Evolutionary conservation across 2,888 invertebrate genomes (phyloP).

Genomic region (Adelphocoris suturalis): DNA sequence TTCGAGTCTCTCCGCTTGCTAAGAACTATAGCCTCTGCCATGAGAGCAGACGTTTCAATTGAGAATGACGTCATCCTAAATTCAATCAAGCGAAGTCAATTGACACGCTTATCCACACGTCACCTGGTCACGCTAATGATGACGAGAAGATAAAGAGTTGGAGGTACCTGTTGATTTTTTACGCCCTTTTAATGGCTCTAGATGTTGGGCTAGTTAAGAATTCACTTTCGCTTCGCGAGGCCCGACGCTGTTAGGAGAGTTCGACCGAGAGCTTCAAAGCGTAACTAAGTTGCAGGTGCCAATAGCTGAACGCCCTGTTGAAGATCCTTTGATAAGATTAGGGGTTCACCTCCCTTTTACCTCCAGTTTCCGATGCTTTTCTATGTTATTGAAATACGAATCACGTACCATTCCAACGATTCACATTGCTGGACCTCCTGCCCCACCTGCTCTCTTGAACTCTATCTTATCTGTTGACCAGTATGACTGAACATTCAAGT

Average conservation of each 20-base stretch:
- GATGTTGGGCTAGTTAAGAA: neutral
- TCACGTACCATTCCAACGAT: neutral
- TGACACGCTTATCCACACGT: constrained; percentile 18
- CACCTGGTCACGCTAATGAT: constrained; percentile 20
- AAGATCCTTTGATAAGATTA: constrained; percentile 2
- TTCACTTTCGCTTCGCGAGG: neutral
- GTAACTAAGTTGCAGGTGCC: constrained; percentile 14
- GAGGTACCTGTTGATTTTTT: constrained; percentile 2
- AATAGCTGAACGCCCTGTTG: constrained; percentile 20
- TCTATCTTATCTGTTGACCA: neutral
- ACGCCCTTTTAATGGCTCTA: neutral
- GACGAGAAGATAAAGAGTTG: neutral
- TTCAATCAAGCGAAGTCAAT: too few relatives aligned
- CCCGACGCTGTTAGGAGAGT: neutral
- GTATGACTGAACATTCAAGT: neutral
- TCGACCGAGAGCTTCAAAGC: neutral
- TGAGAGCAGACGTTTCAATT: too few relatives aligned
- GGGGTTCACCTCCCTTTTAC: constrained; percentile 13
- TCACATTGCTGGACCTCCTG: neutral
- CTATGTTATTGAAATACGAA: constrained; percentile 15
- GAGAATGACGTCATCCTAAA: too few relatives aligned
- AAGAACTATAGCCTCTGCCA: too few relatives aligned
- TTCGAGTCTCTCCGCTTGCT: too few relatives aligned
- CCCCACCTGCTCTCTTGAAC: neutral
- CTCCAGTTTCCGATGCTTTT: constrained; percentile 24